Evolutionary conservation across 2,113 vertebrate species (phyloP).

Genomic region (Astatotilapia flaviijosephi): DNA sequence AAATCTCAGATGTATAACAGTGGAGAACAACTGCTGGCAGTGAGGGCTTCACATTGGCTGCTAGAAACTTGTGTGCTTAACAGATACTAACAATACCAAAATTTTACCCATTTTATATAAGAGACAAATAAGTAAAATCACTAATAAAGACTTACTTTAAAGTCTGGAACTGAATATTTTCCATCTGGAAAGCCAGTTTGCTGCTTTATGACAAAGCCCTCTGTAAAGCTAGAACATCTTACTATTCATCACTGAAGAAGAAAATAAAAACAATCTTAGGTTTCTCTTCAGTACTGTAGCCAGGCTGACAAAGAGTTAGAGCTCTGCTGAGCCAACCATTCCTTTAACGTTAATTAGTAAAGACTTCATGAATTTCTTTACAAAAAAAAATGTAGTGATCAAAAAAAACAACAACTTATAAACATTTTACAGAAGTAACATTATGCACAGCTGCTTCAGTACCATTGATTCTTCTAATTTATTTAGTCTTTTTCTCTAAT

Average conservation of each 20-base stretch:
- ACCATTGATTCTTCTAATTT: background rate
- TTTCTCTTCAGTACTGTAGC: background rate
- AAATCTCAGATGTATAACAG: background rate
- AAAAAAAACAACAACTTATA: fast-evolving
- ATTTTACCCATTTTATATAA: background rate
- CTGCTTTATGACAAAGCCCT: background rate
- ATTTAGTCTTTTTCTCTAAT: background rate
- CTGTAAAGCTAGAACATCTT: background rate
- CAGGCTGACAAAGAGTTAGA: background rate
- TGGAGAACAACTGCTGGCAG: background rate
- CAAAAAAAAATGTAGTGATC: background rate
- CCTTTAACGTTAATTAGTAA: background rate
- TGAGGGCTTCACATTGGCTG: background rate
- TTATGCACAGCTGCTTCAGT: background rate
- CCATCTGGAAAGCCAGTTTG: background rate
- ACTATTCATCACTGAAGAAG: background rate
- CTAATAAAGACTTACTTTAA: background rate
- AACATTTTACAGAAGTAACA: background rate
- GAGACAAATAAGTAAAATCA: background rate
- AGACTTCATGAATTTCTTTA: background rate
- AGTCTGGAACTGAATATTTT: background rate
- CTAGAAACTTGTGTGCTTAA: background rate
- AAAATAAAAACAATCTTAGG: background rate
- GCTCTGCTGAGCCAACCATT: background rate
- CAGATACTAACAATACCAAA: background rate